Base-by-base conservation (phyloP, 2,888 invertebrate genomes). In the Pyrrhia umbra region DNA sequence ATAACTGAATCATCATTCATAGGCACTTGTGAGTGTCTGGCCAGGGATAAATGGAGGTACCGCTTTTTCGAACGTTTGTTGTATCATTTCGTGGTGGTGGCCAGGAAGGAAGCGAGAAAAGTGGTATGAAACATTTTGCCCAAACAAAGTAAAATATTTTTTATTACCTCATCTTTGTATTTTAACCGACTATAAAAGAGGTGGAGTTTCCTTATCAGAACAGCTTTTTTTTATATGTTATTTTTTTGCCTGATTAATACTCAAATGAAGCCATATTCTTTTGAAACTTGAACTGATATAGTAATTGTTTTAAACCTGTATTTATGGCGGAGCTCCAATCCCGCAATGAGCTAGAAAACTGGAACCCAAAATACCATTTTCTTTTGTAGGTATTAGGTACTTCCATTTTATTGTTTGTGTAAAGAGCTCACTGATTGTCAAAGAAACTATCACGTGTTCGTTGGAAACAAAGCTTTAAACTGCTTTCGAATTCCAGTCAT, bases 361-460 rank as follows among this genome's bases (percentile, higher is more conserved):
- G 20, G 6, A 2, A 21, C 6, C 2, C 34, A 8, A 59, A 18
- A 10, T 18, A 45, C 1, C 1, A 50, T 21, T 40, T 46, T 6
- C 27, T 47, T 50, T 30, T 37, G 42, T 51, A 71, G 46, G 46
- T 64, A 46, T 71, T 51, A 68, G n/a, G 13, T 13, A 30, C 10
- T 13, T 13, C 9, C 47, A 65, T 65, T 43, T 42, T 59, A 43
- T 56, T 23, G 6, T 13, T 13, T 4, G 37, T 25, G 30, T 39
- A 65, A 47, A 30, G 37, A 58, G 34, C 37, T 51, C 37, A 1
- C 18, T 58, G 69, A 69, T 73, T 69, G 43, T 66, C 73, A 55
- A 73, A 69, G 69, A 66, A 72, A 58, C 58, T 69, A 73, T 46
- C 67, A 49, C 66, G 69, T 66, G 67, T 23, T 23, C 9, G 1